These are phyloP conservation scores for Astropecten irregularis DNA, from an alignment of 53 echinoderm and acorn worm species.

Conservation along the genomic window DNA sequence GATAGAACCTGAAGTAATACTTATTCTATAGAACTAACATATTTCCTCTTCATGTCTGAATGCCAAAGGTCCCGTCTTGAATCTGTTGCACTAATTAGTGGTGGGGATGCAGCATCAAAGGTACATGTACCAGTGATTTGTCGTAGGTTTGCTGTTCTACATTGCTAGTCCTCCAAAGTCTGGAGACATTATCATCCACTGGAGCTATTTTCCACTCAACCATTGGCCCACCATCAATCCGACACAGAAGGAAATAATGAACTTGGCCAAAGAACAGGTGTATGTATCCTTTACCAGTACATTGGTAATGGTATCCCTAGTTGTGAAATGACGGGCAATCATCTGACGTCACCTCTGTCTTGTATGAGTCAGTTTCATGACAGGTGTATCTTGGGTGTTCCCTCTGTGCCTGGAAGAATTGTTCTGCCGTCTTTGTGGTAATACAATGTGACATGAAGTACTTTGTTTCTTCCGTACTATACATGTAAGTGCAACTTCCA, in stretches of 20 bases:
- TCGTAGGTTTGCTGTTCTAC: too few relatives aligned
- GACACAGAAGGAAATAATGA: slow-evolving; percentile 2
- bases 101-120: too few relatives aligned
- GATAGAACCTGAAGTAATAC: too few relatives aligned
- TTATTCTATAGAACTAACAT: too few relatives aligned
- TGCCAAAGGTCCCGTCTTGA: too few relatives aligned
- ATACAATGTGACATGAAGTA: too few relatives aligned
- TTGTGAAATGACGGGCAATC: background rate
- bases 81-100: too few relatives aligned
- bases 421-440: too few relatives aligned
- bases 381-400: slow-evolving; percentile 16
- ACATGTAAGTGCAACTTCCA: too few relatives aligned
- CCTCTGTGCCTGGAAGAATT: slow-evolving; percentile 13
- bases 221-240: background rate
- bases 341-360: background rate
- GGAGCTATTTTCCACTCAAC: background rate
- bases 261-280: slow-evolving; percentile 13
- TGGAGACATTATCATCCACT: background rate
- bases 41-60: too few relatives aligned
- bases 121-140: too few relatives aligned
- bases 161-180: slow-evolving; percentile 6
- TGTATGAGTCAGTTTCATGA: background rate
- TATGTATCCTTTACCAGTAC: background rate
- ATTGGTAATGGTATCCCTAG: background rate
- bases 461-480: too few relatives aligned